These are phyloP conservation scores for Diabrotica balteata DNA, from an alignment of 2,888 invertebrate species.

Conservation along the genomic window DNA sequence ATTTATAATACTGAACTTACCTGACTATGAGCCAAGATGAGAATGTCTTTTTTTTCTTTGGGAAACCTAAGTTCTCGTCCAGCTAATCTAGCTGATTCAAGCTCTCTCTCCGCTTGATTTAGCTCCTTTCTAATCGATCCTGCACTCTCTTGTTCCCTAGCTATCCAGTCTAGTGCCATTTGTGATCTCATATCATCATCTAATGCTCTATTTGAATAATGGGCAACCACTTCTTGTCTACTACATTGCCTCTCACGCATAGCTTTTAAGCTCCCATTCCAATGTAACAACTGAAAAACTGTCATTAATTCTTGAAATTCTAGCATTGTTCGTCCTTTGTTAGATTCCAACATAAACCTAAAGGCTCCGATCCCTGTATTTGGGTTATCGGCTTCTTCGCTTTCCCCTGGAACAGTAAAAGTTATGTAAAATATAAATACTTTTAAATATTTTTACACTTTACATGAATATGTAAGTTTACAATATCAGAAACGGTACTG, in stretches of 20 bases:
- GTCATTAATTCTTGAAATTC: constrained; percentile 98
- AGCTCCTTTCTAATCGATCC: constrained; percentile 83
- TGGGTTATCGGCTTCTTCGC: constrained; percentile 69
- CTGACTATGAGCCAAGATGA: constrained; percentile 88
- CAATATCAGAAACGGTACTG: not conserved
- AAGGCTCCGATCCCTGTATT: constrained; percentile 77
- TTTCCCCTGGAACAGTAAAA: constrained; percentile 56
- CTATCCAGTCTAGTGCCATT: constrained; percentile 96
- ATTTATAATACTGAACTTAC: constrained; percentile 59
- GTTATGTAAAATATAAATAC: constrained; percentile 2
- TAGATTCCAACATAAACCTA: constrained; percentile 78
- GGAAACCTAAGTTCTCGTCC: constrained; percentile 92
- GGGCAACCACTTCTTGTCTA: constrained; percentile 89
- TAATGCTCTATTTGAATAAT: constrained; percentile 89
- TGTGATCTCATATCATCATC: constrained; percentile 96
- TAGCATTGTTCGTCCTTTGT: constrained; percentile 92
- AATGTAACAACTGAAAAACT: constrained; percentile 94
- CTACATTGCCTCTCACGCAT: constrained; percentile 96
- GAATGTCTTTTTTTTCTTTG: constrained; percentile 94
- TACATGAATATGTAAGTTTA: too few relatives aligned
- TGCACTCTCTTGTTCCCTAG: constrained; percentile 76
- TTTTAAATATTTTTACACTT: not conserved
- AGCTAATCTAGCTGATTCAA: constrained; percentile 84
- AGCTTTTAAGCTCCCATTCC: constrained; percentile 95
- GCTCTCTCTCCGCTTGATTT: constrained; percentile 83